A percentile compares a stretch with the other conserved stretches of the same genome.
phyloP scores from a whole-genome alignment of 2,797 vertebrate species.

The Acipenser transmontanus region DNA sequence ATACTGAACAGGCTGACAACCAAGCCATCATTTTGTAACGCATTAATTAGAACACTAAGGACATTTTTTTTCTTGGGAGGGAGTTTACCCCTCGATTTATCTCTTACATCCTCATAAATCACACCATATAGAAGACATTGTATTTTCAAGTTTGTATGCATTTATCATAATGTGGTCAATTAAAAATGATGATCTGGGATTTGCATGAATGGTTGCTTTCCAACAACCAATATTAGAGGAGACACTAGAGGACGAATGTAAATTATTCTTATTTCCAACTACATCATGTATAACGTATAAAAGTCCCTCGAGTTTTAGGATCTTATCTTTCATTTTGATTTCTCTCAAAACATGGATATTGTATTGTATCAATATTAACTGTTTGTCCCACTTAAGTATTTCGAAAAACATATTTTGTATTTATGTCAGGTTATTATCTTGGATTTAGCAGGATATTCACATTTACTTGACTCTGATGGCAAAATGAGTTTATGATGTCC shows the following conservation, averaged over 20 bases:
- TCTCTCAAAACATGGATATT: too few species aligned
- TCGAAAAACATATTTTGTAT: neutral
- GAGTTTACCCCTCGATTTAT: conserved; percentile 3
- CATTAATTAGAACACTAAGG: neutral
- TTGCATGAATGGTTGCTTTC: conserved; percentile 33
- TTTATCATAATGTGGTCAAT: conserved; percentile 50
- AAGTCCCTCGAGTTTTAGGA: neutral
- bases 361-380: neutral
- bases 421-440: neutral
- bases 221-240: conserved; percentile 11
- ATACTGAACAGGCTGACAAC: too few species aligned
- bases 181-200: conserved; percentile 52
- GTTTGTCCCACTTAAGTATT: neutral
- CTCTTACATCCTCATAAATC: conserved; percentile 8
- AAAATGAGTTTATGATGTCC: too few species aligned
- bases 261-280: neutral
- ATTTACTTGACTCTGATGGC: too few species aligned
- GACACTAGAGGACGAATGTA: conserved; percentile 1
- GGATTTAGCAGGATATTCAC: too few species aligned
- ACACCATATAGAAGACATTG: conserved; percentile 28
- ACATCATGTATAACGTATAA: neutral
- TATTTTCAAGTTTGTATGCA: conserved; percentile 36
- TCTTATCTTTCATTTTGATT: too few species aligned
- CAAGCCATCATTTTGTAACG: neutral
- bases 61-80: neutral